Evolutionary conservation across 2,888 invertebrate species (phyloP), one percentile per base, ranked within the genome.

Genomic region (Ectemnius lituratus): DNA sequence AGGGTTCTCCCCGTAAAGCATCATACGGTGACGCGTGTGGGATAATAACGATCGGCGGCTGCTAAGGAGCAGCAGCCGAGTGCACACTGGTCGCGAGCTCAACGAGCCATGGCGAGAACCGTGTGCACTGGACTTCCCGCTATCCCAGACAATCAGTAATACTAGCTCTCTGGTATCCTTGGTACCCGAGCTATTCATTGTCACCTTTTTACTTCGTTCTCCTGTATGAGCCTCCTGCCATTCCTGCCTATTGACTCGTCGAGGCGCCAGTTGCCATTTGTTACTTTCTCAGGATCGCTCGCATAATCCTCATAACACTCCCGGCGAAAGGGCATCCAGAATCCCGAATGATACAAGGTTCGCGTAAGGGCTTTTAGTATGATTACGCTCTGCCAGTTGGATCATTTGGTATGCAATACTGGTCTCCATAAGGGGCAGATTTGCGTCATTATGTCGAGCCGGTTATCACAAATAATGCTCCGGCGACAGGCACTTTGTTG

Each of bases 41-140:
- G 76, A 76, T 78, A 79, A 78, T 79, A 79, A 83, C 79, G 79
- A 85, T 85, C 78, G 78, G 75, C 71, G 74, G 82, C 83, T 77
- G 76, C 80, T 83, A 85, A 87, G 85, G 74, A 83, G 85, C 83
- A 80, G 82, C 81, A 37, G 37, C 37, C 37, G 86, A 87, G 85
- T 83, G 84, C 78, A 75, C 76, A 73, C 75, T 73, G 84, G 78
- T 86, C 85, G 87, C 86, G 85, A 84, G 82, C 80, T 84, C 85
- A 88, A 87, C 88, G 87, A 88, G 81, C 80, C 88, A 86, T 88
- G 66, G 78, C 86, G 78, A 84, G 80, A 76, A 77, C 79, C 77
- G 84, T 82, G 82, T 82, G 84, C 69, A 67, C 70, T 59, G 16
- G 52, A 79, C 69, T 82, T 79, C 79, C 71, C 68, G 57, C 79